Percentiles rank a stretch among this genome's conserved stretches.
phyloP scores from a whole-genome alignment of 2,113 vertebrate species.

The cattle (Bos taurus) region ARS-UCD2.0 NC_037329.1:106676001-106676500 shows the following conservation, averaged over 20 bases:
- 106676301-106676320: not conserved
- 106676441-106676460: not conserved
- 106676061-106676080: not conserved
- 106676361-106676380: not conserved
- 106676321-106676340: not conserved
- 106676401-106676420: not conserved
- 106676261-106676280: not conserved
- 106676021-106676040: not conserved
- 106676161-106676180: not conserved
- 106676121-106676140: not conserved
- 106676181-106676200: not conserved
- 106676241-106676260: not conserved
- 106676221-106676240: not conserved
- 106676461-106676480: not conserved
- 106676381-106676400: not conserved
- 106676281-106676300: not conserved
- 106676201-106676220: not conserved
- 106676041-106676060: not conserved
- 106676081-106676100: not conserved
- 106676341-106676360: not conserved
- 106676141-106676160: not conserved
- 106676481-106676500: not conserved
- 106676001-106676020: not conserved
- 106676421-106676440: not conserved
- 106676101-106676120: not conserved